Base-by-base conservation (phyloP, 2,113 vertebrate genomes). In the Nanorana parkeri region DNA sequence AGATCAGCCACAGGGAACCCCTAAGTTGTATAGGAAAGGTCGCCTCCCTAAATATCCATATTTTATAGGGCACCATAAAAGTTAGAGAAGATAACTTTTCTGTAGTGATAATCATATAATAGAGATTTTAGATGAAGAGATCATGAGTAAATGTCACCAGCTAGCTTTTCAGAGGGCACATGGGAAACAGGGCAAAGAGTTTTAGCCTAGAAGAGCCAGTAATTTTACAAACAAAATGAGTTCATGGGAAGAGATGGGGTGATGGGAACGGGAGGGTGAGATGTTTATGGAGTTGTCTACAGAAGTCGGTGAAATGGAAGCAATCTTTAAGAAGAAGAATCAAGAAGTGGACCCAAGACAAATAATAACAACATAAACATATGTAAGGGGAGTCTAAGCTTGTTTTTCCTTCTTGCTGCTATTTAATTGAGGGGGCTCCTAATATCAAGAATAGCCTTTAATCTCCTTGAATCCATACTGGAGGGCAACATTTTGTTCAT, bases 211-310 rank as follows among this genome's bases (percentile, higher is more conserved):
- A 21, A 75, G 72, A 73, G 56, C 24, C 56, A 74, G 54, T 36
- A 28, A 23, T 60, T 74, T 58, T 58, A 60, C 72, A 61, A 75
- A 60, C 21, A 41, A 75, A 29, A 60, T 41, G 55, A 75, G 72
- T 75, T 75, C 72, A 41, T 75, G 72, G 72, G 72, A 75, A 75
- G 55, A 61, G 56, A 61, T n/a, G 10, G 55, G 55, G 55, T 21
- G 55, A 60, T 32, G 28, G 55, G 23, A 23, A 61, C 55, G 56
- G 72, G 72, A 61, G 72, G 72, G 72, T 41, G 72, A 61, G 55
- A 75, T 75, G 72, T 75, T 75, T 75, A 61, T 61, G 55, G 72
- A 75, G 72, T 36, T 10, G 72, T 75, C 72, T 75, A 55, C 20
- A 75, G 19, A 75, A 75, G 20, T 1, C 41, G 29, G 72, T 28